Evolutionary conservation across 2,113 vertebrate species (phyloP), one percentile per base, ranked within the genome.

Genomic region (Caranx ignobilis): DNA sequence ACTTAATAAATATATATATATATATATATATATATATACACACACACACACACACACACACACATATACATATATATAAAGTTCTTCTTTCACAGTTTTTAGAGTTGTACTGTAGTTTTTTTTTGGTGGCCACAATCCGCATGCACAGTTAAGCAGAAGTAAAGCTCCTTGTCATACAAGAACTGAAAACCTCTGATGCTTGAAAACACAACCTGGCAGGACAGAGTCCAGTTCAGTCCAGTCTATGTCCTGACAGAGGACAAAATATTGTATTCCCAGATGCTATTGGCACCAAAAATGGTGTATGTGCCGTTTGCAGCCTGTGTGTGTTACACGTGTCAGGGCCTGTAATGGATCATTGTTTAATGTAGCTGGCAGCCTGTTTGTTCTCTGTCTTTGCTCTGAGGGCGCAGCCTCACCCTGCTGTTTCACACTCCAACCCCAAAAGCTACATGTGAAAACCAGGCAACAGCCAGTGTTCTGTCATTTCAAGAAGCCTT

Each of bases 381-480:
- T 84, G 39, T 88, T 84, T 86, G 82, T 65, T 85, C 35, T 81
- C 19, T 59, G 67, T 75, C 81, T 87, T 77, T 88, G 82, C 11
- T 81, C 48, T 85, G 21, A 78, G 69, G 63, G 59, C 72, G 75
- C 69, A 75, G 79, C 67, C 68, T 80, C n/a, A 1, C 62, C 52
- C 48, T 56, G 64, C 75, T 74, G 19, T 60, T 64, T 83, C 60
- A 76, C 48, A 59, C 52, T 7, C 13, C 3, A 6, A 70, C 56
- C 35, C 54, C 45, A 45, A 62, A 67, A 12, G 31, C 48, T 72
- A 12, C 9, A 15, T 57, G 19, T 65, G 11, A 41, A 61, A 4
- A 32, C 34, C 4, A 68, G 3, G 3, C 11, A 2, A 11, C 11
- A 75, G 34, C 55, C 69, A 4, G 47, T 0, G 19, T 34, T 70